Conservation (phyloP, 2,113 vertebrate species). For the Megaceryle maxima region DNA sequence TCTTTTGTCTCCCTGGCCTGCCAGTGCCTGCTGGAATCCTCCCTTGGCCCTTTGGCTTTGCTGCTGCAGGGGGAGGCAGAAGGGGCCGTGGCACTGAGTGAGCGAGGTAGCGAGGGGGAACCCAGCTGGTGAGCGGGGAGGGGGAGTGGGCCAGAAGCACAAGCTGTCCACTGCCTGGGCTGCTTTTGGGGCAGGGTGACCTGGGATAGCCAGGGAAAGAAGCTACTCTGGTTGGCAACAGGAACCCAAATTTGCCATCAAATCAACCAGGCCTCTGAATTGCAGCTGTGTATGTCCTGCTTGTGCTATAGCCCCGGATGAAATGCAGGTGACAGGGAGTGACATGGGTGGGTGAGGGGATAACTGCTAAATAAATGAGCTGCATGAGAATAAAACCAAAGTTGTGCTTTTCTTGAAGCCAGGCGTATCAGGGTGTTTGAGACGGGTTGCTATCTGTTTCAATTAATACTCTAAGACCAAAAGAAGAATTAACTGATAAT, state of each 20-base stretch:
- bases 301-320: rapidly evolving
- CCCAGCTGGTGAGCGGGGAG: not conserved
- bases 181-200: not conserved
- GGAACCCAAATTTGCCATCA: not conserved
- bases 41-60: not conserved
- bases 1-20: not conserved
- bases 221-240: rapidly evolving
- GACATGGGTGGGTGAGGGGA: not conserved
- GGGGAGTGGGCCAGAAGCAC: not conserved
- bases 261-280: not conserved
- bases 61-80: not conserved
- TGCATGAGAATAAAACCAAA: not conserved
- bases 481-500: not conserved
- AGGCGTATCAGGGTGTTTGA: not conserved
- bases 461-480: not conserved
- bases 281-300: not conserved
- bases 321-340: not conserved
- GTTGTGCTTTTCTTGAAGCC: not conserved
- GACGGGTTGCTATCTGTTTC: not conserved
- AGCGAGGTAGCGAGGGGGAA: not conserved
- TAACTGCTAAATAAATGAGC: not conserved
- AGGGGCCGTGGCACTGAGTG: not conserved
- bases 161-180: not conserved
- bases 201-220: not conserved
- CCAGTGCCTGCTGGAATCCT: not conserved